These are phyloP conservation scores for Perognathus longimembris DNA, from an alignment of 2,113 vertebrate genomes.

Conservation along the genomic window DNA sequence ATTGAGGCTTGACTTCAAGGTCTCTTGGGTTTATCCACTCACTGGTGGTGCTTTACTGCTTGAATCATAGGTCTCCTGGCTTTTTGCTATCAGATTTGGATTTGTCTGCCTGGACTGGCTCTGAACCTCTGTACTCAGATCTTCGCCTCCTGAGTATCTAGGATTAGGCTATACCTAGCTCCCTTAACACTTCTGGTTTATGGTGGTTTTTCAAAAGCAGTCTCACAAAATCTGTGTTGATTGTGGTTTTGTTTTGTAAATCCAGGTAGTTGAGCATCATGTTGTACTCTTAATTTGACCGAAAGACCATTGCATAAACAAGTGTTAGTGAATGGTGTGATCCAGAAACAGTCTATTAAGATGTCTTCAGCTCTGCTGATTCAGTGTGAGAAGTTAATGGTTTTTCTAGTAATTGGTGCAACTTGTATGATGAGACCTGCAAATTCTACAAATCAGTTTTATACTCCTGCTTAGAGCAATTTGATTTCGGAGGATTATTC, in stretches of 20 bases:
- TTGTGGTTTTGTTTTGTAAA: neutral
- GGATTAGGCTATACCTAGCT: too few relatives aligned
- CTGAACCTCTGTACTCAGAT: too few relatives aligned
- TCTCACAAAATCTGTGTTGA: neutral
- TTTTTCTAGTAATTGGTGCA: neutral
- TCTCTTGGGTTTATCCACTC: too few relatives aligned
- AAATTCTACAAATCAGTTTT: neutral
- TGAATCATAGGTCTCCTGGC: too few relatives aligned
- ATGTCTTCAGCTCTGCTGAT: constrained; percentile 4
- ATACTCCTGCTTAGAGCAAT: neutral
- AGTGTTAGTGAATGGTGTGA: neutral
- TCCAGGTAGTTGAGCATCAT: too few relatives aligned
- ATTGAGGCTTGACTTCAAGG: too few relatives aligned
- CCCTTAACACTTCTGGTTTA: constrained; percentile 45
- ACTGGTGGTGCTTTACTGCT: too few relatives aligned
- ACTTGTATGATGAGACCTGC: neutral
- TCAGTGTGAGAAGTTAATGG: neutral
- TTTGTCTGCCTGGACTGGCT: too few relatives aligned
- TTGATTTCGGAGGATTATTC: neutral
- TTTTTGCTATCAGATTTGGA: too few relatives aligned
- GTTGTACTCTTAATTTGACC: neutral
- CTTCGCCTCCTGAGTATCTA: too few relatives aligned
- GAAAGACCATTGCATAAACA: neutral
- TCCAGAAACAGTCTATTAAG: rapidly evolving
- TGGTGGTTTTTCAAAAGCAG: neutral